Evolutionary conservation across 2,113 vertebrate genomes (phyloP).

Genomic region (Orycteropus afer): DNA sequence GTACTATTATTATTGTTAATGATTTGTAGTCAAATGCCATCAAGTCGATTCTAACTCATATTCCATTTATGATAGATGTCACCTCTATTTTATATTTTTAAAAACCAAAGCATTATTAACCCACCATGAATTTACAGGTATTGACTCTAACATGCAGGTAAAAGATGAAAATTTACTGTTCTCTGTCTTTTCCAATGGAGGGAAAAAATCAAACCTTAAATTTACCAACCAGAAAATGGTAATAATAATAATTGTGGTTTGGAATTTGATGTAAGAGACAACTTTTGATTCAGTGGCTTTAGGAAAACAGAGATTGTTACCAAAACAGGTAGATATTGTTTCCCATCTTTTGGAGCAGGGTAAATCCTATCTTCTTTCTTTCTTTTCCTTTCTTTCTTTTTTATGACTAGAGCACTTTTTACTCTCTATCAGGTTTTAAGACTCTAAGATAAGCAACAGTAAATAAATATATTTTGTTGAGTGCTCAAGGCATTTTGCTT

Average conservation of each 20-base stretch:
- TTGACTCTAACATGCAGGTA: background rate
- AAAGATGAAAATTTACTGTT: background rate
- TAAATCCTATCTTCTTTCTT: background rate
- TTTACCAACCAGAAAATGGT: background rate
- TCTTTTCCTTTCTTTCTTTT: constrained; percentile 23
- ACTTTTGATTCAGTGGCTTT: background rate
- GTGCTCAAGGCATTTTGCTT: background rate
- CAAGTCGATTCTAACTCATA: background rate
- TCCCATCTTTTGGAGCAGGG: background rate
- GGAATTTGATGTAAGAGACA: background rate
- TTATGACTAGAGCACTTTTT: background rate
- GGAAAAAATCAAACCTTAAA: background rate
- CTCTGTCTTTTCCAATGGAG: background rate
- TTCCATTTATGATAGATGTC: background rate
- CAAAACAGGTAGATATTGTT: background rate
- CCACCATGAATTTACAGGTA: background rate
- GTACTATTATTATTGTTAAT: background rate
- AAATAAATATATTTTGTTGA: constrained; percentile 37
- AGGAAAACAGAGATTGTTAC: constrained; percentile 16
- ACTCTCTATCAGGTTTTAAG: background rate
- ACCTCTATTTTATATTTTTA: background rate
- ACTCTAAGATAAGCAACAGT: constrained; percentile 50
- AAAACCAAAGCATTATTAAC: background rate
- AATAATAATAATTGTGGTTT: background rate
- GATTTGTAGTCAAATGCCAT: background rate